Evolutionary conservation across 2,113 vertebrate species (phyloP), one percentile per base, ranked within the genome.

Genomic region (Lepidothrix coronata): DNA sequence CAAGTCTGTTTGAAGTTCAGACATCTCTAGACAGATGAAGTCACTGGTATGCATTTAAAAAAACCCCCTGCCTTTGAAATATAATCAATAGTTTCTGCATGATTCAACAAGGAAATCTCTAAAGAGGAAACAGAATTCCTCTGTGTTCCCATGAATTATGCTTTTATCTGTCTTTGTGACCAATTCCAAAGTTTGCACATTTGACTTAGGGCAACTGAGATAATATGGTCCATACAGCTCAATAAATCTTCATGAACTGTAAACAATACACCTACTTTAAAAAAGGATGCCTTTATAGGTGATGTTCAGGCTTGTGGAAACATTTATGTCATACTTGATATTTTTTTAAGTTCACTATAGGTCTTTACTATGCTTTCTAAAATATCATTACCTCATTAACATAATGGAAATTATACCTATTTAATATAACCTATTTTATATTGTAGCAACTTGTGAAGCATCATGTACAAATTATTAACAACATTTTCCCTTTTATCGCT

Each of bases 71-170:
- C 31, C 91, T 97, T 94, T 97, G 91, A 96, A 94, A 96, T 95
- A 75, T 88, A 97, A 93, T 96, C 92, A 96, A 94, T 94, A 95
- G 18, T 91, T 96, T 95, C 87, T 95, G 44, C 88, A 95, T 96
- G 91, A 90, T 97, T 95, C 89, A 96, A 89, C 75, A 95, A 74
- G 19, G 41, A 70, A 84, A 46, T 84, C 58, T 90, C 79, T 82
- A 41, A 91, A 96, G 87, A 95, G 48, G 48, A 91, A 91, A 89
- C 33, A 87, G 14, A 55, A 72, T 89, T 93, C 71, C 51, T 95
- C 61, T 89, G 48, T 88, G 81, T 86, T 93, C 30, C 75, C 22
- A 21, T 57, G 43, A 58, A 63, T 22, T 77, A 31, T 33, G 78
- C 17, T 95, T 96, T 88, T 70, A 85, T 85, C 52, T 93, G 23